phyloP scores from a whole-genome alignment of 2,888 invertebrate species.

The Augiades crinisus region DNA sequence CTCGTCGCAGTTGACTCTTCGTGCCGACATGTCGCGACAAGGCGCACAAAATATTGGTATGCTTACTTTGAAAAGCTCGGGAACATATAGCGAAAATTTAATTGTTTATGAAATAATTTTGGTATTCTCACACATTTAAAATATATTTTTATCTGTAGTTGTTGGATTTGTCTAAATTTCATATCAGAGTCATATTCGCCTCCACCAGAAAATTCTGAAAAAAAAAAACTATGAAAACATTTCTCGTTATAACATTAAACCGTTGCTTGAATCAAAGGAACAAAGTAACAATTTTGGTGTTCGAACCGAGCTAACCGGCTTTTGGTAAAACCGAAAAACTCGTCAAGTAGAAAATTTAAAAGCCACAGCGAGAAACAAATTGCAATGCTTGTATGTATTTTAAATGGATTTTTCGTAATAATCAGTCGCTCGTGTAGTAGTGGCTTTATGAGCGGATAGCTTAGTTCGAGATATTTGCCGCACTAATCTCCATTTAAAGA shows the following conservation, averaged over 20 bases:
- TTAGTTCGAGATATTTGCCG: conserved; percentile 77
- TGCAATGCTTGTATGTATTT: conserved; percentile 23
- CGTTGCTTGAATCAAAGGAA: conserved; percentile 24
- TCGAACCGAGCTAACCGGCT: conserved; percentile 25
- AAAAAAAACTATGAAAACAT: conserved; percentile 15
- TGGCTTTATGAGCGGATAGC: conserved; percentile 65
- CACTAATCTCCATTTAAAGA: conserved; percentile 81
- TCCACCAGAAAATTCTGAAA: neutral
- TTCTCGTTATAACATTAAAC: conserved; percentile 26
- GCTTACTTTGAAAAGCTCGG: conserved; percentile 38
- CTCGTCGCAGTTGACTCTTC: conserved; percentile 71
- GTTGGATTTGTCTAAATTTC: conserved; percentile 1
- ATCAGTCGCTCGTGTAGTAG: conserved; percentile 42
- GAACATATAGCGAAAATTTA: conserved; percentile 8
- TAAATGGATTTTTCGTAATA: conserved; percentile 18
- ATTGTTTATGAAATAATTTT: conserved; percentile 12
- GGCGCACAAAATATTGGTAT: conserved; percentile 58
- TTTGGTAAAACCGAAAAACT: conserved; percentile 25
- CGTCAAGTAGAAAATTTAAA: conserved; percentile 27
- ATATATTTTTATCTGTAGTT: conserved; percentile 24
- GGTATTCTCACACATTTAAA: neutral
- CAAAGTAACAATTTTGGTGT: conserved; percentile 26
- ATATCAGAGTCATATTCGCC: neutral
- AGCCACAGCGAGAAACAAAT: conserved; percentile 25
- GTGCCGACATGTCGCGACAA: conserved; percentile 69